Base-by-base conservation (phyloP, 2,797 vertebrate species). In the Malurus leucopterus region DNA sequence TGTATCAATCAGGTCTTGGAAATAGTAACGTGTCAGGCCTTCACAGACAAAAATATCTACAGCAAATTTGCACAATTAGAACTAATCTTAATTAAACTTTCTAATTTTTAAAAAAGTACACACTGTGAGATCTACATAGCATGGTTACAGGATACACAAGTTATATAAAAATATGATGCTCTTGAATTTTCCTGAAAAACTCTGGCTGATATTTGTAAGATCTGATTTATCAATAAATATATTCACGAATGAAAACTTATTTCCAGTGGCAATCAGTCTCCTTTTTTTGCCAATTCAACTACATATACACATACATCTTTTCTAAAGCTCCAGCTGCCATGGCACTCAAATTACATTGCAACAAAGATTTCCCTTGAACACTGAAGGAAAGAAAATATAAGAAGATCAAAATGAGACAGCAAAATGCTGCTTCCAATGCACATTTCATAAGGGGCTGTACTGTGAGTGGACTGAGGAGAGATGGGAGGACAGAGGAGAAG, bases 181-280 rank as follows among this genome's bases (percentile, higher is more conserved):
- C 46, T 73, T 30, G 3, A 86, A 11, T 55, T 62, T 19, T 91
- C 54, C n/a, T 71, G 44, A 76, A 87, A 83, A 84, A 29, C 15
- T 89, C 62, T 71, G 63, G 36, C 67, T 62, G n/a, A 40, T 78
- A 87, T 82, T 70, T 1, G 2, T 43, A 65, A 88, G 29, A 88
- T 68, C 29, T 62, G 40, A 84, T 84, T 86, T 86, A 93, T 40
- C n/a, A 78, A 55, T 58, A 93, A 96, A 90, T 92, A 92, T 38
- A 63, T 86, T 84, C 5, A 83, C 0, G 3, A 88, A 29, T 44
- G 12, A n/a, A 81, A 82, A 90, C 80, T 91, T 84, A 76, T 89
- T 91, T 78, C 69, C 69, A 83, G 43, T 68, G 17, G 19, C 58
- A 89, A 10, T 64, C 74, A 82, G 62, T 84, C 17, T 47, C 20